A percentile compares a stretch with the other conserved stretches of the same genome.
These are phyloP conservation scores for Odocoileus hemionus DNA, from an alignment of 2,113 vertebrate species.

Conservation along the genomic window DNA sequence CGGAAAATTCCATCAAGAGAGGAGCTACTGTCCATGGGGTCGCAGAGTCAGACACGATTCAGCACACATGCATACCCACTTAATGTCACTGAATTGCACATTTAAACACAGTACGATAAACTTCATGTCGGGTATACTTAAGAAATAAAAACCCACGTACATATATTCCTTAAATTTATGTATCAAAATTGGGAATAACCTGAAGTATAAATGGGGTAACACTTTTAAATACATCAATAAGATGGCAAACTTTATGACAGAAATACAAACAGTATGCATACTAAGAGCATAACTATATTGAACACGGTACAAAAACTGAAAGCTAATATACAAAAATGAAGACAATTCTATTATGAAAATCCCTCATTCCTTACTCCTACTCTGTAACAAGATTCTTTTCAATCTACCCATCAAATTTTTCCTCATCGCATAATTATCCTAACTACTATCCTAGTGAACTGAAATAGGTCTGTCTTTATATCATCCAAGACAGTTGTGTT, in stretches of 20 bases:
- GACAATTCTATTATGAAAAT: background rate
- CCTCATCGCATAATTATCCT: background rate
- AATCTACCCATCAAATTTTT: background rate
- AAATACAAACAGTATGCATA: background rate
- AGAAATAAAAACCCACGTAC: background rate
- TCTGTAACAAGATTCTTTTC: background rate
- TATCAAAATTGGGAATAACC: background rate
- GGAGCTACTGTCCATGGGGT: background rate
- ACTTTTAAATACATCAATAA: background rate
- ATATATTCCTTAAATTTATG: background rate
- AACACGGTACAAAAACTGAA: background rate
- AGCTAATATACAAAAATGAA: background rate
- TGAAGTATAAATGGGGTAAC: background rate
- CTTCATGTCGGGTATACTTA: background rate
- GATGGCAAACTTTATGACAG: background rate
- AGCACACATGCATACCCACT: background rate
- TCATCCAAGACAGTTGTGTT: background rate
- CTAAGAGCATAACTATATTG: background rate
- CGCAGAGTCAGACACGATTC: background rate
- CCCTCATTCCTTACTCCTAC: background rate
- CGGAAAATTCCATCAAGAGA: background rate
- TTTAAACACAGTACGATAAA: background rate
- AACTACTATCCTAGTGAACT: background rate
- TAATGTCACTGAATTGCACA: background rate
- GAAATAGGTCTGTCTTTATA: background rate